Conservation (phyloP, 2,888 invertebrate genomes). For the Chydorus sphaericus region DNA sequence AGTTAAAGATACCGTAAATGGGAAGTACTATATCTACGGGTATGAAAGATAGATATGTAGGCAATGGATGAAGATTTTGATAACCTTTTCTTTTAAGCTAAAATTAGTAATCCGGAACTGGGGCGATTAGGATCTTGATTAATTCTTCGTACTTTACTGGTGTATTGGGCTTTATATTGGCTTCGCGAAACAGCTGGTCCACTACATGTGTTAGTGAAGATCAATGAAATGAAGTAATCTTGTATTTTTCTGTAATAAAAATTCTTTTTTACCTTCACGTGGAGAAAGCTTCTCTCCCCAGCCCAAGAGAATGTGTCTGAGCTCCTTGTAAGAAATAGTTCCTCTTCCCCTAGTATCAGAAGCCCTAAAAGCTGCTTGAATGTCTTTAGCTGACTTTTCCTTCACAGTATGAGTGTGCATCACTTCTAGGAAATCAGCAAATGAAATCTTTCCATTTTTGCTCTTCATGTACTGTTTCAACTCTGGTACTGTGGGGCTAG, state of each 20-base stretch:
- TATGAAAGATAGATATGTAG: background rate
- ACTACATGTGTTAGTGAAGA: conserved; percentile 31
- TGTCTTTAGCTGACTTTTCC: conserved; percentile 68
- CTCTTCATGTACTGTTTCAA: conserved; percentile 65
- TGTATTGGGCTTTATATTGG: conserved; percentile 61
- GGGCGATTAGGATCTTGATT: conserved; percentile 81
- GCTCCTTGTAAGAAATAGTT: conserved; percentile 61
- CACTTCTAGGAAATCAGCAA: conserved; percentile 87
- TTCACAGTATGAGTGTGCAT: conserved; percentile 81
- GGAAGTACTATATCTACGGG: background rate
- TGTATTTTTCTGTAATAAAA: background rate
- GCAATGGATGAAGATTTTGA: background rate
- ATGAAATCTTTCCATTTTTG: conserved; percentile 78
- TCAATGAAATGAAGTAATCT: conserved; percentile 13
- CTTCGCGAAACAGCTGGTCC: conserved; percentile 81
- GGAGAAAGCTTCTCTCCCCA: conserved; percentile 76
- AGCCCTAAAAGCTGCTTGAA: conserved; percentile 75
- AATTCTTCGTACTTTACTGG: conserved; percentile 80
- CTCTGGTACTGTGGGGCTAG: conserved; percentile 86
- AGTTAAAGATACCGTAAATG: background rate
- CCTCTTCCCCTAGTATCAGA: conserved; percentile 43
- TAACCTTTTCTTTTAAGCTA: background rate
- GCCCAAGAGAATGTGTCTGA: conserved; percentile 68
- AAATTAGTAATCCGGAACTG: conserved; percentile 83
- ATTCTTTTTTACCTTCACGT: conserved; percentile 38